A percentile compares a stretch with the other conserved stretches of the same genome.
Evolutionary conservation across 2,113 vertebrate genomes (phyloP).

Genomic region (Speoplatyrhinus poulsoni): DNA sequence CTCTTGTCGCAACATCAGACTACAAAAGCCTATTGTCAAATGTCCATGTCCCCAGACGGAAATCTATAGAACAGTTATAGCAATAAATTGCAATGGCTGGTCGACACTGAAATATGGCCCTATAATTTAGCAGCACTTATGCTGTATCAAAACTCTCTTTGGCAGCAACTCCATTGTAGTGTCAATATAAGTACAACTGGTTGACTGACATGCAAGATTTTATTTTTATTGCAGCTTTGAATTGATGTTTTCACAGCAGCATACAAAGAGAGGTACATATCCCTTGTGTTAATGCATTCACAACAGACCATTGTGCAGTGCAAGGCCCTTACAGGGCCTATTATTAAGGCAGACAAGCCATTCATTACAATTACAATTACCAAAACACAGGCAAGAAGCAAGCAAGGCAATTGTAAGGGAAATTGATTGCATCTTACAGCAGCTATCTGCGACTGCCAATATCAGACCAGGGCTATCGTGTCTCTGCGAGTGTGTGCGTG

Average conservation of each 20-base stretch:
- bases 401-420: conserved; percentile 62
- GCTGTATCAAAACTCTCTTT: conserved; percentile 36
- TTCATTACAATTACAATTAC: conserved; percentile 76
- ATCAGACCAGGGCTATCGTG: conserved; percentile 48
- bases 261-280: conserved; percentile 39
- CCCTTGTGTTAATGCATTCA: conserved; percentile 49
- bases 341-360: conserved; percentile 75
- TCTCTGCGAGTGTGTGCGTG: conserved; percentile 9
- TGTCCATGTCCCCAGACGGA: conserved; percentile 1
- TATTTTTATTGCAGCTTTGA: conserved; percentile 13
- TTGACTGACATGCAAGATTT: background rate
- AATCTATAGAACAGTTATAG: conserved; percentile 18
- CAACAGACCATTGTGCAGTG: conserved; percentile 43
- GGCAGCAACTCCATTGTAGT: conserved; percentile 14
- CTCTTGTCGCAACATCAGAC: no score
- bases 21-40: background rate
- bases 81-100: conserved; percentile 21
- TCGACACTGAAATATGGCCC: conserved; percentile 16
- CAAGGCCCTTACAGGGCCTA: conserved; percentile 48
- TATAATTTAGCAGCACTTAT: conserved; percentile 54
- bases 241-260: conserved; percentile 18
- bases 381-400: conserved; percentile 51
- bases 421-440: conserved; percentile 72
- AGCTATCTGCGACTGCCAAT: conserved; percentile 60
- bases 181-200: conserved; percentile 6